Evolutionary conservation across 2,797 vertebrate species (phyloP).

Genomic region (Hemitrygon akajei): DNA sequence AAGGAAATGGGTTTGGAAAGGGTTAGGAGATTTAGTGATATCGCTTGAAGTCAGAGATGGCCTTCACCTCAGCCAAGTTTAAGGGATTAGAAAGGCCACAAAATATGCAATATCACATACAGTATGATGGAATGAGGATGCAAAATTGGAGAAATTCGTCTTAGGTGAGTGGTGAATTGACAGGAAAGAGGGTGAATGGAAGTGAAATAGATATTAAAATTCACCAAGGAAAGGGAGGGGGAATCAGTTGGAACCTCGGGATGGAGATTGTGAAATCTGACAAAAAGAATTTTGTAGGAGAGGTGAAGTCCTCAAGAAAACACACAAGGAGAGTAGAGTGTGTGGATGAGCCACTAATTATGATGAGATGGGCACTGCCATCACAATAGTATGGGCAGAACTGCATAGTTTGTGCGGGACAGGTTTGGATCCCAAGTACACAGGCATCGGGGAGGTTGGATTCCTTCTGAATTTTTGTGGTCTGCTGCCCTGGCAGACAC

Average conservation of each 20-base stretch:
- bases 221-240: not conserved
- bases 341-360: not conserved
- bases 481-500: not conserved
- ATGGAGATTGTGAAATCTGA: too few species aligned
- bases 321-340: not conserved
- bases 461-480: not conserved
- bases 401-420: too few species aligned
- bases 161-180: not conserved
- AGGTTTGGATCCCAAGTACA: not conserved
- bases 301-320: not conserved
- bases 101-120: not conserved
- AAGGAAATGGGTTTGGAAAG: not conserved
- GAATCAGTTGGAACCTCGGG: not conserved
- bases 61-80: not conserved
- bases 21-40: not conserved
- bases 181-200: not conserved
- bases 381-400: not conserved
- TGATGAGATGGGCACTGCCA: not conserved
- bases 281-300: not conserved
- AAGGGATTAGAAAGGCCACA: not conserved
- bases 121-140: too few species aligned
- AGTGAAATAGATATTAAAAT: not conserved
- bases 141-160: not conserved
- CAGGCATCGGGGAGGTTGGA: not conserved
- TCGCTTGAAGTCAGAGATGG: not conserved